Conservation (phyloP, 2,888 invertebrate species). For the Acleris sparsana region DNA sequence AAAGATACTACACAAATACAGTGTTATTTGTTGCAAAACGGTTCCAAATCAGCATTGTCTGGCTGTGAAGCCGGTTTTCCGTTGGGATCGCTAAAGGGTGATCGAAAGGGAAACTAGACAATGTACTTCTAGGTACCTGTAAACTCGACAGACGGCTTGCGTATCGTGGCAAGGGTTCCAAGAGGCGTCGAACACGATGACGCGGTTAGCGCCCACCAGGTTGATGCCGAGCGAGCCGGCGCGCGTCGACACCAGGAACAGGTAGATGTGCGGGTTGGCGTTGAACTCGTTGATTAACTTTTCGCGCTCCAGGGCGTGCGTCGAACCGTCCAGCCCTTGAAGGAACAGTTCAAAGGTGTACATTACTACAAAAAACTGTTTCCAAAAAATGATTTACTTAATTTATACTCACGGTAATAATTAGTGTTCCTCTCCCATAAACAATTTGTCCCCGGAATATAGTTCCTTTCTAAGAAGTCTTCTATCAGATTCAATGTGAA, state of each 20-base stretch:
- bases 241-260: slow-evolving; percentile 98
- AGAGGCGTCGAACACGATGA: slow-evolving; percentile 98
- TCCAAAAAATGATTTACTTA: background rate
- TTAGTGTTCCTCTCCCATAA: slow-evolving; percentile 93
- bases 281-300: slow-evolving; percentile 98
- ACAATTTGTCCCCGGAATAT: slow-evolving; percentile 87
- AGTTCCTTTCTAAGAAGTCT: slow-evolving; percentile 91
- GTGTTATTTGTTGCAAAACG: too few relatives aligned
- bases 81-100: too few relatives aligned
- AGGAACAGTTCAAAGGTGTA: slow-evolving; percentile 40
- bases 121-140: slow-evolving; percentile 74
- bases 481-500: slow-evolving; percentile 97
- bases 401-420: slow-evolving; percentile 91
- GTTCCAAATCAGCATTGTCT: too few relatives aligned
- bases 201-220: slow-evolving; percentile 97
- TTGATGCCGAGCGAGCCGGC: slow-evolving; percentile 99
- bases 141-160: slow-evolving; percentile 98
- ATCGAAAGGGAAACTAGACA: too few relatives aligned
- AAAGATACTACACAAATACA: too few relatives aligned
- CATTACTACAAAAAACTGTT: background rate
- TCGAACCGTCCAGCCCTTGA: slow-evolving; percentile 96
- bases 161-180: slow-evolving; percentile 99
- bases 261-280: slow-evolving; percentile 90
- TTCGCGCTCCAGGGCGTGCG: slow-evolving; percentile 96
- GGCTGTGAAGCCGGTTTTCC: too few relatives aligned